Evolutionary conservation across 2,888 invertebrate species (phyloP).

Genomic region (Lasioglossum lativentre): DNA sequence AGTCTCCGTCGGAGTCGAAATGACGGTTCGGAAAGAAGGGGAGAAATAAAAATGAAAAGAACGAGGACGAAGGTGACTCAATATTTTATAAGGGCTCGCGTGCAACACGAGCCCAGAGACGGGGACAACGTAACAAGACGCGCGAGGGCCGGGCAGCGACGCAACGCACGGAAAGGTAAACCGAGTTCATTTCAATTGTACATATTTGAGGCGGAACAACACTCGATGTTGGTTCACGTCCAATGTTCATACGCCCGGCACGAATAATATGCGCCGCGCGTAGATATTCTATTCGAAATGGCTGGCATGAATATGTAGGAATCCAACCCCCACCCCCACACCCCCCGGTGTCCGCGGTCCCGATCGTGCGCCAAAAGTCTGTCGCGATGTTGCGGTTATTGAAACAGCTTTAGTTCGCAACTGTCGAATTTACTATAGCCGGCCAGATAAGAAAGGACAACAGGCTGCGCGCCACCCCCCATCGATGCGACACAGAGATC

Average conservation of each 20-base stretch:
- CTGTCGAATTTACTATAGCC: constrained; percentile 34
- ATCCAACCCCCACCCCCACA: background rate
- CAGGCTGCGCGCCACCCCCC: background rate
- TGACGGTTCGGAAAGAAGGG: background rate
- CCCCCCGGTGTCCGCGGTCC: constrained; percentile 23
- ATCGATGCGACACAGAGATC: background rate
- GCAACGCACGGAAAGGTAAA: constrained; percentile 26
- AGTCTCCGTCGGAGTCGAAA: background rate
- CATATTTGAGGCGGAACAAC: constrained; percentile 45
- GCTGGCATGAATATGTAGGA: constrained; percentile 63
- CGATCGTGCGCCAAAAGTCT: constrained; percentile 56
- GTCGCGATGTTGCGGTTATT: constrained; percentile 45
- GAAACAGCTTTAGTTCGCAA: constrained; percentile 49
- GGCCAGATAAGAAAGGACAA: constrained; percentile 4
- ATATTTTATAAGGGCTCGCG: constrained; percentile 40
- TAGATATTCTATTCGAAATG: constrained; percentile 61
- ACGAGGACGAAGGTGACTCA: constrained; percentile 13
- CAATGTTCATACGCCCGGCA: constrained; percentile 52
- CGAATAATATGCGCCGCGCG: constrained; percentile 58
- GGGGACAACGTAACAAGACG: constrained; percentile 27
- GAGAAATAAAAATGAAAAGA: background rate
- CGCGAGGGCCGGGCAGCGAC: constrained; percentile 1
- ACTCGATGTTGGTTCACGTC: constrained; percentile 50
- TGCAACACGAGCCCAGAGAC: constrained; percentile 28
- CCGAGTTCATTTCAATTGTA: constrained; percentile 50